Evolutionary conservation across 2,113 vertebrate genomes (phyloP), one percentile per base, ranked within the genome.

Genomic region (Struthio camelus): DNA sequence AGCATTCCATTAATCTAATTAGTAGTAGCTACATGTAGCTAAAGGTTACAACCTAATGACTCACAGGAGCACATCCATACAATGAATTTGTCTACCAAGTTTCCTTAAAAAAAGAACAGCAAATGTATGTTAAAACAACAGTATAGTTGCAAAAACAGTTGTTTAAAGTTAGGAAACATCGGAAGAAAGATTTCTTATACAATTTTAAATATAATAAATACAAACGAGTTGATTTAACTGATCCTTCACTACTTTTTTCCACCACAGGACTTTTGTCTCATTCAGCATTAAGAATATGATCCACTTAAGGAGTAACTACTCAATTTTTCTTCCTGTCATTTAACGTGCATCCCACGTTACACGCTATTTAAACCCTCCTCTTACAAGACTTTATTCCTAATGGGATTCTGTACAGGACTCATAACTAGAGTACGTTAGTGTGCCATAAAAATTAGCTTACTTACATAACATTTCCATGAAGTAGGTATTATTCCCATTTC

Each of bases 371-470:
- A 95, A 28, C 18, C 40, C 70, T 32, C 10, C 12, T 61, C 66
- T 8, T 16, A 89, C 71, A 38, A 86, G 12, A 94, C 22, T 66
- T 76, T 1, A 32, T 58, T 82, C n/a, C 80, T 46, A 54, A 28
- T 61, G 12, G 8, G 7, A 22, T 67, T 70, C 70, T 61, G 8
- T 32, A 72, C 12, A 44, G 22, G n/a, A 51, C 61, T 75, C n/a
- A 46, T 0, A 0, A 36, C 8, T 23, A 17, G 30, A 80, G 19
- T 48, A 73, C 4, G 8, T 8, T 42, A 46, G 19, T 0, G 0
- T 36, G 34, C 5, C 50, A 53, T 14, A 80, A 65, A 65, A 85
- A 53, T 19, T 50, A 69, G 79, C 16, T 71, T 59, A 4, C 5
- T 87, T 76, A 56, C 25, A 17, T 36, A 96, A 66, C 18, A 18